Evolutionary conservation across 1,140 invertebrate species (phyloP), one percentile per base, ranked within the genome.

Genomic region (Monomorium pharaonis): DNA sequence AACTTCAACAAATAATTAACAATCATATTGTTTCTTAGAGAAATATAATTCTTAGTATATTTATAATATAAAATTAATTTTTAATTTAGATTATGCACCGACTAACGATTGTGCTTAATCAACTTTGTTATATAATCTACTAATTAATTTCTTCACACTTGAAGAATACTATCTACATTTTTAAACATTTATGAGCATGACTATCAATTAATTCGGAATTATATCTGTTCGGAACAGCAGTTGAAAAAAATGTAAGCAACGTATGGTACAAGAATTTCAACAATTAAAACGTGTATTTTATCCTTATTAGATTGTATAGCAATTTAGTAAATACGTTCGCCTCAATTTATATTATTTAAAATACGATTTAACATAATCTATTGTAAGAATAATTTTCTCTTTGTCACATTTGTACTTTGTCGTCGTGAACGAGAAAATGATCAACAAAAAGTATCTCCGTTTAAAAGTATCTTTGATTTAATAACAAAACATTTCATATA

Each of bases 401-500:
- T 60, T 27, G n/a, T n/a, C n/a, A 44, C 21, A 42, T 62, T 16
- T 75, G 12, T 56, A 18, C n/a, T n/a, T n/a, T n/a, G n/a, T n/a
- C n/a, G n/a, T n/a, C n/a, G n/a, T n/a, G n/a, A n/a, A n/a, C n/a
- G n/a, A n/a, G n/a, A n/a, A n/a, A n/a, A n/a, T n/a, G n/a, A 2
- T 47, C 12, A 49, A 63, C 42, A 5, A 77, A 84, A 33, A 69
- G 9, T n/a, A 47, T 27, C 6, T 51, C 4, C 27, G 21, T 56
- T 77, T 80, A 80, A 80, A 80, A 69, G 56, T 80, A 69, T 70
- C 44, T 69, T 70, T n/a, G 63, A 69, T 80, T 80, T 80, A 69
- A 47, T 80, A 80, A 80, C 63, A 80, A 80, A 80, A 75, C 54
- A 27, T 30, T 56, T 33, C 14, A 74, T 14, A 83, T 56, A 74